Conservation (phyloP, 2,113 vertebrate genomes). For the Pontoporia blainvillei region DNA sequence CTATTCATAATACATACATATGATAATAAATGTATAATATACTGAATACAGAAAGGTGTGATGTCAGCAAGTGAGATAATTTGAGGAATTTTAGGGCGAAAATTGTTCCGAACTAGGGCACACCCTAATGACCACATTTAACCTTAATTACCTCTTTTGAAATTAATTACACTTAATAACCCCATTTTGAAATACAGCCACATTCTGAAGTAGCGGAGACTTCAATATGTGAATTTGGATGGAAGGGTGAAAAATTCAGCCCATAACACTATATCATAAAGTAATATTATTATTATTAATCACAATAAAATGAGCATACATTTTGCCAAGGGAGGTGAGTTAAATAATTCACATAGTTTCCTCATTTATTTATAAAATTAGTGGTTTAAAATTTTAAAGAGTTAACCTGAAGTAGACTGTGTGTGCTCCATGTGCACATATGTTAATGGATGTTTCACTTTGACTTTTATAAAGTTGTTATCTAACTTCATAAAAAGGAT, state of each 20-base stretch:
- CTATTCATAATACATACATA: not conserved
- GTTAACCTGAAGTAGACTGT: not conserved
- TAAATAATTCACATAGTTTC: not conserved
- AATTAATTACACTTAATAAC: not conserved
- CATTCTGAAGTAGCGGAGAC: not conserved
- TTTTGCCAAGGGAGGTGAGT: not conserved
- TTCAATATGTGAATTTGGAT: not conserved
- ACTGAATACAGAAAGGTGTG: not conserved
- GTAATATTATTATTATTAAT: not conserved
- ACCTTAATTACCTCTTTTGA: not conserved
- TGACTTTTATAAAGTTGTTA: not conserved
- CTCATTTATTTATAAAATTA: not conserved
- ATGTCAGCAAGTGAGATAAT: not conserved
- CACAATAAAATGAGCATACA: not conserved
- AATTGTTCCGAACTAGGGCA: not conserved
- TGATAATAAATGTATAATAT: not conserved
- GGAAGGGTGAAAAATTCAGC: too few relatives aligned
- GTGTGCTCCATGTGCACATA: not conserved
- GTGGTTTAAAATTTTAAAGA: not conserved
- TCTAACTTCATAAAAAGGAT: not conserved
- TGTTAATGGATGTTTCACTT: not conserved
- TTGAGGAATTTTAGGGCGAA: not conserved
- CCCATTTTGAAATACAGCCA: not conserved
- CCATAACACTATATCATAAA: not conserved
- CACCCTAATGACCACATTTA: not conserved